Percentiles rank a stretch among this genome's conserved stretches.
These are phyloP conservation scores for Drosophila sucinea DNA, from an alignment of 1,140 invertebrate species.

Conservation along the genomic window DNA sequence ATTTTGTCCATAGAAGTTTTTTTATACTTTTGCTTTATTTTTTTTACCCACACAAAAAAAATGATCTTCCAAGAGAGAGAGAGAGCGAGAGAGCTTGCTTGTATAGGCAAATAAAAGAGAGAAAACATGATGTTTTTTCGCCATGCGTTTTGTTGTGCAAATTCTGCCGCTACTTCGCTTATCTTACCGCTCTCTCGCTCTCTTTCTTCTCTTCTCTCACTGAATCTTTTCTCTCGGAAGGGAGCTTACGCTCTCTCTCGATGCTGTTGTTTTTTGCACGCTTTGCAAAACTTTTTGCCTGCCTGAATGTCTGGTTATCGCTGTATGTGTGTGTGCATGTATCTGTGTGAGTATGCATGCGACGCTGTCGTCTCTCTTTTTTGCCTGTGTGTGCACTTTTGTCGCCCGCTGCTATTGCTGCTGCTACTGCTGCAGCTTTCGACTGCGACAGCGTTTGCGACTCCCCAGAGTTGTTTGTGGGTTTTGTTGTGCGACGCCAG, in stretches of 20 bases:
- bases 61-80: slow-evolving; percentile 55
- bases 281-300: slow-evolving; percentile 68
- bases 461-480: slow-evolving; percentile 72
- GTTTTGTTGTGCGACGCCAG: slow-evolving; percentile 82
- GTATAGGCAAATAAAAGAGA: slow-evolving; percentile 25
- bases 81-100: slow-evolving; percentile 26
- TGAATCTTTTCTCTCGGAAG: slow-evolving; percentile 5
- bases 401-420: slow-evolving; percentile 43
- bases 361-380: slow-evolving; percentile 54
- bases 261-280: slow-evolving; percentile 55
- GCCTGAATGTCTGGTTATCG: slow-evolving; percentile 31
- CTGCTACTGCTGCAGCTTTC: slow-evolving; percentile 66
- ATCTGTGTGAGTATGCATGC: slow-evolving; percentile 52
- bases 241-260: slow-evolving; percentile 24
- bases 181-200: slow-evolving; percentile 36
- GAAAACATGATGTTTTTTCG: slow-evolving; percentile 66
- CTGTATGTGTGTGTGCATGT: slow-evolving; percentile 40
- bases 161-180: slow-evolving; percentile 72
- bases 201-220: slow-evolving; percentile 17
- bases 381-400: slow-evolving; percentile 72
- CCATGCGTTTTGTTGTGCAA: slow-evolving; percentile 73
- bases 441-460: slow-evolving; percentile 72
- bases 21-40: slow-evolving; percentile 38
- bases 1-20: slow-evolving; percentile 37
- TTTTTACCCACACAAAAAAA: slow-evolving; percentile 47